Percentiles rank a stretch among this genome's conserved stretches.
phyloP scores from a whole-genome alignment of 53 echinoderm and acorn worm species.

The Apostichopus leukothele region DNA sequence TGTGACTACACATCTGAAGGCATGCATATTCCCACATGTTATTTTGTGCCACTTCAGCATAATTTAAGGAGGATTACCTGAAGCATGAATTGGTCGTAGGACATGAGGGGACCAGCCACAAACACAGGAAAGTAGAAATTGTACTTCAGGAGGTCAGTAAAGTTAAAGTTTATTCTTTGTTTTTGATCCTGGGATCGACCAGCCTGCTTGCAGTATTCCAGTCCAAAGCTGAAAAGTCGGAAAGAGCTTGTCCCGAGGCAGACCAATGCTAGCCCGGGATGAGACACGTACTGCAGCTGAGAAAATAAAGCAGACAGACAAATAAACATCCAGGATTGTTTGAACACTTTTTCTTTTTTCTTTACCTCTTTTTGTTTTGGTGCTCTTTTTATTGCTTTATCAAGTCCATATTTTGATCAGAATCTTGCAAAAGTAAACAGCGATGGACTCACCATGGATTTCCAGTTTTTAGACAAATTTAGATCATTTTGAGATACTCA shows the following conservation, averaged over 20 bases:
- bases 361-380: too few species aligned
- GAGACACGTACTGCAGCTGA: conserved; percentile 7
- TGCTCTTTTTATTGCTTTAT: too few species aligned
- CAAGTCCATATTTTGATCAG: too few species aligned
- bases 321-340: neutral
- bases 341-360: neutral
- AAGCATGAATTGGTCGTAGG: neutral
- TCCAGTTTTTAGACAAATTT: too few species aligned
- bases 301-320: neutral
- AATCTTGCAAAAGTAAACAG: too few species aligned
- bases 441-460: too few species aligned
- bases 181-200: neutral
- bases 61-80: neutral
- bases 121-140: conserved; percentile 25
- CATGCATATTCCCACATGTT: too few species aligned
- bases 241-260: conserved; percentile 16
- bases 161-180: neutral
- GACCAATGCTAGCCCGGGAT: neutral
- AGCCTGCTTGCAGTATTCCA: conserved; percentile 1
- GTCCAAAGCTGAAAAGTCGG: neutral
- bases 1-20: too few species aligned
- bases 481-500: too few species aligned
- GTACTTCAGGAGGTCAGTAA: neutral
- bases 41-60: too few species aligned
- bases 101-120: conserved; percentile 12